Percentiles rank a stretch among this genome's conserved stretches.
phyloP scores from a whole-genome alignment of 1,140 invertebrate species.

The Helicoverpa zea region DNA sequence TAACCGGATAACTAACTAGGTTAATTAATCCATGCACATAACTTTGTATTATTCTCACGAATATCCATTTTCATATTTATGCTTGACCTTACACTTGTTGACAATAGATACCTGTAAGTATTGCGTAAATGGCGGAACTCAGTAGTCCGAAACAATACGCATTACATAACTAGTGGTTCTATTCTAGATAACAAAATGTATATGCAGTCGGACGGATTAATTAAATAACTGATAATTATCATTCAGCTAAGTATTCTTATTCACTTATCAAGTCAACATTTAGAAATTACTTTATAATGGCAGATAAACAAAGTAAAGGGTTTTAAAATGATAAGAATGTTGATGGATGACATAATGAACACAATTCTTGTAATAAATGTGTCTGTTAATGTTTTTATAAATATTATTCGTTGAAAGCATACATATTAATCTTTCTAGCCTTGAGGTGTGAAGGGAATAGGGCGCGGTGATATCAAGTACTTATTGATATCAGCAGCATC shows the following conservation, averaged over 20 bases:
- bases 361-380: slow-evolving; percentile 11
- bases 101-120: slow-evolving; percentile 41
- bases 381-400: slow-evolving; percentile 11
- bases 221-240: slow-evolving; percentile 24
- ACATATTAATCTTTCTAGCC: slow-evolving; percentile 2
- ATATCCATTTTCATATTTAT: slow-evolving; percentile 41
- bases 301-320: slow-evolving; percentile 19
- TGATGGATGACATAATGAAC: slow-evolving; percentile 30
- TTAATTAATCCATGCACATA: slow-evolving; percentile 37
- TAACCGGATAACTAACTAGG: slow-evolving; percentile 36
- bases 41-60: slow-evolving; percentile 30
- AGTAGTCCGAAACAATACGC: slow-evolving; percentile 42
- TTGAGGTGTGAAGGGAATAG: slow-evolving; percentile 11
- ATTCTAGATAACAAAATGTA: slow-evolving; percentile 22
- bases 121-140: slow-evolving; percentile 42
- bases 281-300: background rate
- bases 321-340: slow-evolving; percentile 26
- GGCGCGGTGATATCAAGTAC: slow-evolving; percentile 4
- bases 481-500: slow-evolving; percentile 19
- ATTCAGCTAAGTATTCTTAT: background rate
- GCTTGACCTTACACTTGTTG: slow-evolving; percentile 50
- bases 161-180: slow-evolving; percentile 28
- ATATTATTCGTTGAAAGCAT: slow-evolving; percentile 1
- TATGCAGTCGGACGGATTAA: slow-evolving; percentile 5
- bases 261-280: slow-evolving; percentile 28